phyloP scores from a whole-genome alignment of 2,113 vertebrate genomes.

The Epinephelus moara region DNA sequence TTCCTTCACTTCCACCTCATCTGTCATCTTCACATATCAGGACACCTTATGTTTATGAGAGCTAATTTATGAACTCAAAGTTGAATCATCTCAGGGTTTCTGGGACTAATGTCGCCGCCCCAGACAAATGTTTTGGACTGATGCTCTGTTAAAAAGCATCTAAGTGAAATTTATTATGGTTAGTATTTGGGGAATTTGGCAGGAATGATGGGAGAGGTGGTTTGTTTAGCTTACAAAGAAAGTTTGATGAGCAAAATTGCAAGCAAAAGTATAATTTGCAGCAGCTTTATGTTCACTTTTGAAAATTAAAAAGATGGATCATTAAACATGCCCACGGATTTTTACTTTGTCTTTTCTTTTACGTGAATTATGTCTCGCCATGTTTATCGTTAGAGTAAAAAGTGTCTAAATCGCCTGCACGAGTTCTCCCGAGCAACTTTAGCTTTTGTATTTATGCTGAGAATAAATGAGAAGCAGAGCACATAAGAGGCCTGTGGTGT shows the following conservation, averaged over 20 bases:
- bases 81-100: not conserved
- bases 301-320: constrained; percentile 41
- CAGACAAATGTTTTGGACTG: constrained; percentile 8
- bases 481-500: constrained; percentile 74
- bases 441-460: constrained; percentile 55
- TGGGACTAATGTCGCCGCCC: not conserved
- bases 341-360: constrained; percentile 10
- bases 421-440: constrained; percentile 22
- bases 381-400: constrained; percentile 42
- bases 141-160: constrained; percentile 31
- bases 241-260: constrained; percentile 1
- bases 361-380: not conserved
- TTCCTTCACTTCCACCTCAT: constrained; percentile 25
- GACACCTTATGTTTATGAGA: not conserved
- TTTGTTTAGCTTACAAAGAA: constrained; percentile 35
- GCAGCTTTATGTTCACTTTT: not conserved
- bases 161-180: not conserved
- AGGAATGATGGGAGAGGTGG: constrained; percentile 1
- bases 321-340: constrained; percentile 25
- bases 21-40: constrained; percentile 3
- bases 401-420: constrained; percentile 25
- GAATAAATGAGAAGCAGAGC: constrained; percentile 68
- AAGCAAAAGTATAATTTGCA: not conserved
- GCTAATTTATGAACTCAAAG: not conserved
- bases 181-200: constrained; percentile 12